A percentile compares a stretch with the other conserved stretches of the same genome.
phyloP scores from a whole-genome alignment of 2,113 vertebrate genomes.

The Todiramphus saurophagus region DNA sequence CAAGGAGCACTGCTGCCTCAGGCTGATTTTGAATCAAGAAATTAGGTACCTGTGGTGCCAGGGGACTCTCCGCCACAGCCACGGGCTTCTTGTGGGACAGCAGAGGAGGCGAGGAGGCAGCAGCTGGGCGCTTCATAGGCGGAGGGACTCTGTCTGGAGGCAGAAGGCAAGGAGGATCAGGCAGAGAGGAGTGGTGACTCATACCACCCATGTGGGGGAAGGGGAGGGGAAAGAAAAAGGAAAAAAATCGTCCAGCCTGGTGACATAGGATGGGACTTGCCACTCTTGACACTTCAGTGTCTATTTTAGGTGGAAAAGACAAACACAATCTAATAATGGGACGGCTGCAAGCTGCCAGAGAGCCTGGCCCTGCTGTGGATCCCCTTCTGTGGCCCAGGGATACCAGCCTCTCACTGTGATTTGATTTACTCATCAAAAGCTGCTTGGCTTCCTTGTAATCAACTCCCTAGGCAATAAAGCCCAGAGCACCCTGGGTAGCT shows the following conservation, averaged over 20 bases:
- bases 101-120: slow-evolving; percentile 58
- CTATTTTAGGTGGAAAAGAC: background rate
- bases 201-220: background rate
- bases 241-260: background rate
- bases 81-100: slow-evolving; percentile 68
- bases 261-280: background rate
- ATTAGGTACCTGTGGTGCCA: slow-evolving; percentile 37
- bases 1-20: background rate
- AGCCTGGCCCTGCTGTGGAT: background rate
- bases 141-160: slow-evolving; percentile 77
- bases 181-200: background rate
- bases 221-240: background rate
- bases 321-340: background rate
- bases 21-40: background rate
- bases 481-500: background rate
- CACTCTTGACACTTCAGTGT: background rate
- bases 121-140: slow-evolving; percentile 76
- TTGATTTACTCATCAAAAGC: slow-evolving; percentile 9
- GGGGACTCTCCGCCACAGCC: background rate
- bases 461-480: background rate
- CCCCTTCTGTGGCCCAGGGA: background rate
- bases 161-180: slow-evolving; percentile 21
- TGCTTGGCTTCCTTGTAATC: background rate
- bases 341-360: background rate
- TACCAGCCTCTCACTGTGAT: background rate